These are phyloP conservation scores for Echeneis naucrates DNA, from an alignment of 2,797 vertebrate species.

Conservation along the genomic window DNA sequence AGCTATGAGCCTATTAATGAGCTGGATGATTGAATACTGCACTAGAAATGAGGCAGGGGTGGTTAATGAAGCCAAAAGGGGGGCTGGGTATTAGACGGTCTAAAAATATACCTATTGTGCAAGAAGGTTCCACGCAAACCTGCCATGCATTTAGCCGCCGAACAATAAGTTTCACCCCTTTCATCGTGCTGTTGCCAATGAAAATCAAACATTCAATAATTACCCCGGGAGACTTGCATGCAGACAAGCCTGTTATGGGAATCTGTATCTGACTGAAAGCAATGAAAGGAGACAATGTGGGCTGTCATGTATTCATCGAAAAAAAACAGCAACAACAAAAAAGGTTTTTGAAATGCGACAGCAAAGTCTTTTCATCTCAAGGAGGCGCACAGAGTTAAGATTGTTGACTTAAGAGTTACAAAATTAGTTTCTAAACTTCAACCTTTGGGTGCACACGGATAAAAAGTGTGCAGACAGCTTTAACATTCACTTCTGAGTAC, in stretches of 20 bases:
- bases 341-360: conserved; percentile 17
- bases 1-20: conserved; percentile 63
- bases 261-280: conserved; percentile 41
- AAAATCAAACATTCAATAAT: conserved; percentile 51
- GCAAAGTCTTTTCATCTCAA: not conserved
- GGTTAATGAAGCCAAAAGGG: conserved; percentile 62
- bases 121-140: conserved; percentile 14
- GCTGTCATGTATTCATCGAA: conserved; percentile 43
- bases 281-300: conserved; percentile 58
- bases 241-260: conserved; percentile 7
- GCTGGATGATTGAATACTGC: conserved; percentile 64
- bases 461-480: conserved; percentile 31
- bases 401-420: conserved; percentile 33
- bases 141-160: conserved; percentile 26
- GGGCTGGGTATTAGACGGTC: conserved; percentile 24
- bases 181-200: conserved; percentile 20
- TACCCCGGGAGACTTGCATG: conserved; percentile 23
- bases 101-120: conserved; percentile 63
- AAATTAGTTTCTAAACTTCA: conserved; percentile 30
- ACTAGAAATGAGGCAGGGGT: conserved; percentile 54
- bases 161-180: conserved; percentile 30
- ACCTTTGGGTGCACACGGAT: conserved; percentile 11
- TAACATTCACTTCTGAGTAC: conserved; percentile 34
- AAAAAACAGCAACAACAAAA: conserved; percentile 23
- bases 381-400: conserved; percentile 18